A percentile compares a stretch with the other conserved stretches of the same genome.
Evolutionary conservation across 2,797 vertebrate genomes (phyloP).

Genomic region (Pangasius sanitwongsei): DNA sequence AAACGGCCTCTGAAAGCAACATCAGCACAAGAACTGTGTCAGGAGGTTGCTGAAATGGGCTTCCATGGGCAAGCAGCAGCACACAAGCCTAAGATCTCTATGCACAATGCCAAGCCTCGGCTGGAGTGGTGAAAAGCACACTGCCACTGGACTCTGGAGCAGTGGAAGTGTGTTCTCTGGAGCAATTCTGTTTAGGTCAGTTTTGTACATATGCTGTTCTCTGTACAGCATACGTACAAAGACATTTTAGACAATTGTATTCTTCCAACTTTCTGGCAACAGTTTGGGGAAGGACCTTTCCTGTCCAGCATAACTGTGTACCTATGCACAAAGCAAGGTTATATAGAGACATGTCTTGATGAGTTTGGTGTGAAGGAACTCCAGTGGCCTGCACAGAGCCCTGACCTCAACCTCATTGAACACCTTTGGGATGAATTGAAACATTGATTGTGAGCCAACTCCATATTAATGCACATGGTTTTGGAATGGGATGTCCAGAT

Average conservation of each 20-base stretch:
- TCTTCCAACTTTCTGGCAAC: not conserved
- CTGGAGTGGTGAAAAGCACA: not conserved
- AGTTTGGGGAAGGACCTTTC: not conserved
- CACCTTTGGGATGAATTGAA: not conserved
- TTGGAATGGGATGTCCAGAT: not conserved
- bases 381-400: too few relatives aligned
- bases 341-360: not conserved
- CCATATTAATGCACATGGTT: not conserved
- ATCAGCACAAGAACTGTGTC: not conserved
- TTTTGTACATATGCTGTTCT: not conserved
- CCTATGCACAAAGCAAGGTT: not conserved
- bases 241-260: not conserved
- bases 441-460: not conserved
- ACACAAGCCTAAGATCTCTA: not conserved
- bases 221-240: not conserved
- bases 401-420: not conserved
- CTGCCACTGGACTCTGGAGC: not conserved
- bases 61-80: too few relatives aligned
- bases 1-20: conserved; percentile 3
- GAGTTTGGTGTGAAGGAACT: not conserved
- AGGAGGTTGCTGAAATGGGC: not conserved
- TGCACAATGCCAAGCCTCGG: not conserved
- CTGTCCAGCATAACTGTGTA: not conserved
- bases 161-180: not conserved
- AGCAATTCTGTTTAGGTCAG: too few relatives aligned